Conservation (phyloP, 2,797 vertebrate species). For the Gymnoscopelus microlampas region DNA sequence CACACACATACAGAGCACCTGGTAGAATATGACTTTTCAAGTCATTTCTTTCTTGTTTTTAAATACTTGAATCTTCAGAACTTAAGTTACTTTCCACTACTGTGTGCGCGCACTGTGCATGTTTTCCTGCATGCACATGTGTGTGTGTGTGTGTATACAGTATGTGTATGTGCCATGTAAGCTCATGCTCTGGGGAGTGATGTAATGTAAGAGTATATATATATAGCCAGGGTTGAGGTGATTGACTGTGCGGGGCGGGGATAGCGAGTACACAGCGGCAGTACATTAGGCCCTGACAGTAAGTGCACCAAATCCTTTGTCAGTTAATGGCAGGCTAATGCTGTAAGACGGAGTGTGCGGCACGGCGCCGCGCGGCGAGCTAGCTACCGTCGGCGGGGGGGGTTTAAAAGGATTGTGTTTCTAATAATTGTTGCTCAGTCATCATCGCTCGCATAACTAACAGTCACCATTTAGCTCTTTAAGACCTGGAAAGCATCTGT, state of each 20-base stretch:
- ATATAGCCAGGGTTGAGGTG: constrained; percentile 21
- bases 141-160: no score
- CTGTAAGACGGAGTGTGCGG: constrained; percentile 45
- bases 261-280: constrained; percentile 40
- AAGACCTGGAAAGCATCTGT: no score
- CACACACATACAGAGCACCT: no score
- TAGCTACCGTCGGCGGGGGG: constrained; percentile 24
- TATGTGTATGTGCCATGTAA: no score
- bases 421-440: constrained; percentile 65
- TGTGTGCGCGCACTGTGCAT: no score
- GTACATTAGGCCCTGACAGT: constrained; percentile 60
- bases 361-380: constrained; percentile 15
- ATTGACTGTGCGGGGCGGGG: constrained; percentile 52
- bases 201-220: no score
- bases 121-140: no score
- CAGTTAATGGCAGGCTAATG: constrained; percentile 74
- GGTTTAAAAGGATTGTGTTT: constrained; percentile 71
- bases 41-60: no score
- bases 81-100: no score
- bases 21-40: no score
- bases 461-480: constrained; percentile 49
- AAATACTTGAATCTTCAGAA: no score
- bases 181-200: no score
- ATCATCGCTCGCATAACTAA: constrained; percentile 26
- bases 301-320: constrained; percentile 70